phyloP scores from a whole-genome alignment of 2,888 invertebrate species.

The Leptinotarsa rubiginosa region DNA sequence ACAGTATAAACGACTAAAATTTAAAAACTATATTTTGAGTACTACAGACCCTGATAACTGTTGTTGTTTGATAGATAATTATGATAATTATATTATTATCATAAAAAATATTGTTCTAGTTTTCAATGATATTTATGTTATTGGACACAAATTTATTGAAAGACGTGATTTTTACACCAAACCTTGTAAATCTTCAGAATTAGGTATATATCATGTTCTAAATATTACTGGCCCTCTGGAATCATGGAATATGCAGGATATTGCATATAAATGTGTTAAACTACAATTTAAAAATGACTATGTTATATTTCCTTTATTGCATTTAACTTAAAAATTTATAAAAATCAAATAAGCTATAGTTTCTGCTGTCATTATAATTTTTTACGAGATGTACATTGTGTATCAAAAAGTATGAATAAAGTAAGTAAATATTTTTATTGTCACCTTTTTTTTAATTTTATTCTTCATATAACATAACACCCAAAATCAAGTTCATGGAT shows the following conservation, averaged over 20 bases:
- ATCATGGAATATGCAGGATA: conserved; percentile 8
- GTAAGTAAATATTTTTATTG: neutral
- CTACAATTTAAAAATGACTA: neutral
- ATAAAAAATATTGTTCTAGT: conserved; percentile 22
- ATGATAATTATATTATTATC: conserved; percentile 16
- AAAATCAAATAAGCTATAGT: neutral
- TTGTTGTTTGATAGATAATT: conserved; percentile 24
- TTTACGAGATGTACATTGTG: neutral
- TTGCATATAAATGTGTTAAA: conserved; percentile 13
- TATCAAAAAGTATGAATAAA: neutral
- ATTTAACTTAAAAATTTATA: conserved; percentile 5
- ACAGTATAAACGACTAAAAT: conserved; percentile 17
- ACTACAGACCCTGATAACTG: conserved; percentile 22
- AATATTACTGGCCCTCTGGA: neutral
- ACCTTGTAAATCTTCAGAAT: conserved; percentile 31
- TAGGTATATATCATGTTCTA: conserved; percentile 26
- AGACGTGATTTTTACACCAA: conserved; percentile 22
- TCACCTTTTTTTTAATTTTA: neutral
- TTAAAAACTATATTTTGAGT: conserved; percentile 24
- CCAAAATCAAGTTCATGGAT: no score
- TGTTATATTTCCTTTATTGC: conserved; percentile 24
- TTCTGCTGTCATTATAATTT: neutral
- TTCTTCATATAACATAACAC: neutral
- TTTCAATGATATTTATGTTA: conserved; percentile 10
- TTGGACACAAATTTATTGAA: conserved; percentile 24